Conservation (phyloP, 2,888 invertebrate genomes). For the Chaetogeoica ovagalla region DNA sequence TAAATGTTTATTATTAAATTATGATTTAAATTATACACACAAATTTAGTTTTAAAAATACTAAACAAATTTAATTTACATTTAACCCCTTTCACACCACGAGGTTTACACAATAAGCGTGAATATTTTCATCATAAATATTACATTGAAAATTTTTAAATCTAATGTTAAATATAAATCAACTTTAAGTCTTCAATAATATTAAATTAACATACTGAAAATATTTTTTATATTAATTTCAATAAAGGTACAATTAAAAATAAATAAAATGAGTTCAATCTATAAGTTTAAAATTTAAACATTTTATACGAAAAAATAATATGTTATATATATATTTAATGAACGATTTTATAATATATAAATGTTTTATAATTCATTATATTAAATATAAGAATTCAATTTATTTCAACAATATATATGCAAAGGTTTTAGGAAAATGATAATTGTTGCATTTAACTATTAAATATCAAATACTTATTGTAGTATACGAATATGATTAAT, state of each 20-base stretch:
- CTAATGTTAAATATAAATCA: neutral
- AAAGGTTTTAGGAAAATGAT: constrained; percentile 5
- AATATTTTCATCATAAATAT: neutral
- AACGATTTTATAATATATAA: neutral
- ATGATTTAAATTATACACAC: neutral
- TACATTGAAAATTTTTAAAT: no score
- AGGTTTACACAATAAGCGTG: neutral
- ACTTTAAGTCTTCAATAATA: neutral
- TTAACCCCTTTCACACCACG: neutral
- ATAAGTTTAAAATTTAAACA: neutral
- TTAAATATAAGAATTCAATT: neutral
- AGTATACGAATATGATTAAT: constrained; percentile 1
- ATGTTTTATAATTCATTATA: no score
- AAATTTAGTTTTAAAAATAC: neutral
- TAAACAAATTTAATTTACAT: neutral
- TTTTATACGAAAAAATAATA: neutral
- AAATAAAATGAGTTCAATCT: constrained; percentile 11
- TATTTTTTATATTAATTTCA: neutral
- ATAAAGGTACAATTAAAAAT: neutral
- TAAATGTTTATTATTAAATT: neutral
- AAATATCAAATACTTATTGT: constrained; percentile 6
- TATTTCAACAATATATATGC: neutral
- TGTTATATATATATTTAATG: neutral
- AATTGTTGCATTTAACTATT: neutral
- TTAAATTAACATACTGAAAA: neutral